Conservation (phyloP, 1,140 invertebrate genomes). For the Coenobita brevimanus region DNA sequence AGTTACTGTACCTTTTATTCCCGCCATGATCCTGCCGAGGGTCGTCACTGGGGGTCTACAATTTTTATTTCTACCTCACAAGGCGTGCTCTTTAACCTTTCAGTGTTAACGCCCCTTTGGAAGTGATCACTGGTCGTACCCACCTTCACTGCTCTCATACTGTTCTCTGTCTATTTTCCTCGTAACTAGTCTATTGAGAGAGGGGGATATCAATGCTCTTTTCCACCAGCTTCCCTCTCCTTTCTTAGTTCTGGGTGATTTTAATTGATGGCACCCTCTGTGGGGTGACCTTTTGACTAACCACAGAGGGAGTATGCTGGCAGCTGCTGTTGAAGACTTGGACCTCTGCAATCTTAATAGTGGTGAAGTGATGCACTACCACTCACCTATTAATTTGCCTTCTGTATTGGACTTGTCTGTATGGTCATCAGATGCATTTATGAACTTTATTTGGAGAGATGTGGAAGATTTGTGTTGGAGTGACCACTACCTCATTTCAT, state of each 20-base stretch:
- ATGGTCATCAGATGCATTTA: neutral
- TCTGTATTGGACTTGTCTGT: neutral
- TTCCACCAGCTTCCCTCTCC: neutral
- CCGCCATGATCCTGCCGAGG: slow-evolving; percentile 4
- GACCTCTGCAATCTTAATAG: neutral
- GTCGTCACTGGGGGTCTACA: neutral
- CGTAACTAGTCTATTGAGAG: neutral
- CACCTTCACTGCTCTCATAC: neutral
- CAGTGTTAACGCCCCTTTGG: neutral
- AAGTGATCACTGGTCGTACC: neutral
- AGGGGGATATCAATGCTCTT: neutral
- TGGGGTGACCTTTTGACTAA: slow-evolving; percentile 5
- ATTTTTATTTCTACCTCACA: neutral
- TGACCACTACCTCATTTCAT: slow-evolving; percentile 3
- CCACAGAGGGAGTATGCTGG: neutral
- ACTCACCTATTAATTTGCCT: neutral
- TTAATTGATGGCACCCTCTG: neutral
- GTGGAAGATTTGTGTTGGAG: neutral
- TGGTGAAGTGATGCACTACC: neutral
- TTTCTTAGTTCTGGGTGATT: neutral
- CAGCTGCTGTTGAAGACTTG: neutral
- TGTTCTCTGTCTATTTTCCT: neutral
- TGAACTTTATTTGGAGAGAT: neutral
- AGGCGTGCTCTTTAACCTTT: neutral
- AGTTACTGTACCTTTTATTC: neutral